A percentile compares a stretch with the other conserved stretches of the same genome.
phyloP scores from a whole-genome alignment of 2,113 vertebrate species.

The Rana temporaria region DNA sequence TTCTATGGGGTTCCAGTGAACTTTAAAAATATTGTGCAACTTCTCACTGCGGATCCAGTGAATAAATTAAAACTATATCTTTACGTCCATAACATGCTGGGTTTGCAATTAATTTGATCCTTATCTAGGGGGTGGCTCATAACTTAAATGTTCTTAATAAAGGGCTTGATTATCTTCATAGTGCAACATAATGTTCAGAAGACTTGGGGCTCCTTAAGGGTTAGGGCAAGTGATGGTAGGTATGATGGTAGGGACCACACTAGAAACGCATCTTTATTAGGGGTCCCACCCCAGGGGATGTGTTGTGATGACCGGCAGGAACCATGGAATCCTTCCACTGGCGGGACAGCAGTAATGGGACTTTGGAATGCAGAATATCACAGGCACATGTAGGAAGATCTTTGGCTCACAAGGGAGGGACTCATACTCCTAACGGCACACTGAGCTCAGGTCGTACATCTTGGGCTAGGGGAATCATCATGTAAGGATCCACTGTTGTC shows the following conservation, averaged over 20 bases:
- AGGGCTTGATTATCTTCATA: neutral
- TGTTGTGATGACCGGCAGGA: constrained; percentile 6
- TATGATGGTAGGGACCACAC: neutral
- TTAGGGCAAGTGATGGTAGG: neutral
- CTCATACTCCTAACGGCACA: constrained; percentile 7
- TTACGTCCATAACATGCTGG: neutral
- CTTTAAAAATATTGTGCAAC: neutral
- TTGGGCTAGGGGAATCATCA: constrained; percentile 27
- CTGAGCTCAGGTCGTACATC: constrained; percentile 17
- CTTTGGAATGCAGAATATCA: constrained; percentile 5
- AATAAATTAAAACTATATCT: neutral
- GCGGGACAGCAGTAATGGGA: constrained; percentile 3
- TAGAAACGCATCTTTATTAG: constrained; percentile 36
- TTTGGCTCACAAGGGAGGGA: constrained; percentile 19
- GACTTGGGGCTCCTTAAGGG: neutral
- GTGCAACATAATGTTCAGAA: neutral
- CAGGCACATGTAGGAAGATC: constrained; percentile 17
- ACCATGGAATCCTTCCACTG: constrained; percentile 32
- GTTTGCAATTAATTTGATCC: neutral
- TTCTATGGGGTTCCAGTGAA: neutral
- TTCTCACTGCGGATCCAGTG: neutral
- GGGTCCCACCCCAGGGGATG: neutral
- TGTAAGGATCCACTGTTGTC: constrained; percentile 29
- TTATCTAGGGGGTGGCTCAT: neutral
- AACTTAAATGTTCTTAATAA: neutral